Evolutionary conservation across 1,140 invertebrate genomes (phyloP), one percentile per base, ranked within the genome.

Genomic region (Drosophila auraria): DNA sequence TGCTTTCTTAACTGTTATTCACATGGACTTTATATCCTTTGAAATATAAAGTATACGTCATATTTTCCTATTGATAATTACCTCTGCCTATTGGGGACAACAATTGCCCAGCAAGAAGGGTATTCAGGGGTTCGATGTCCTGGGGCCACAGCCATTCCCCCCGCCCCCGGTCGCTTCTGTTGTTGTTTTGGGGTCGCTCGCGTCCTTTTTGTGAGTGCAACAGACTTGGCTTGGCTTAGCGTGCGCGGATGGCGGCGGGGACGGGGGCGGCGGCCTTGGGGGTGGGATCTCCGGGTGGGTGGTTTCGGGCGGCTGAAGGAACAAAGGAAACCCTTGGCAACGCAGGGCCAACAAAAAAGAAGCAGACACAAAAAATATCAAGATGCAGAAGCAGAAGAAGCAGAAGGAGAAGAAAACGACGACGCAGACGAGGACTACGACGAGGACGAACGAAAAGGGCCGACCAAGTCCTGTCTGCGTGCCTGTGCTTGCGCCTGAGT

Each of bases 301-400:
- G 63, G 17, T 40, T 50, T 57, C 20, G 59, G 72, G 56, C 56
- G 62, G 57, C 60, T 58, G 74, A 51, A 58, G 70, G 70, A 92
- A 92, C 91, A 92, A 92, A 92, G 91, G 79, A 92, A 92, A 92
- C 91, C 87, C 87, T 89, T 92, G 78, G 91, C 87, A 92, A 92
- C 91, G 91, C 87, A 87, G 83, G 80, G 75, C 83, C 83, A 87
- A 87, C 76, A 78, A 79, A 82, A 82, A 77, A 74, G 77, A 82
- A 68, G 64, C 68, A 87, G 70, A 73, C 70, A 72, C 53, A 73
- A 80, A 76, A 83, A 80, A 72, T 69, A 56, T 53, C 71, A 58
- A 80, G 64, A 47, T 57, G 45, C 23, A 40, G 60, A 61, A 30
- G 60, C 58, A 81, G 65, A 60, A 63, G 49, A 63, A 68, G 63